Evolutionary conservation across 2,113 vertebrate genomes (phyloP).

Genomic region (Lethenteron reissneri): DNA sequence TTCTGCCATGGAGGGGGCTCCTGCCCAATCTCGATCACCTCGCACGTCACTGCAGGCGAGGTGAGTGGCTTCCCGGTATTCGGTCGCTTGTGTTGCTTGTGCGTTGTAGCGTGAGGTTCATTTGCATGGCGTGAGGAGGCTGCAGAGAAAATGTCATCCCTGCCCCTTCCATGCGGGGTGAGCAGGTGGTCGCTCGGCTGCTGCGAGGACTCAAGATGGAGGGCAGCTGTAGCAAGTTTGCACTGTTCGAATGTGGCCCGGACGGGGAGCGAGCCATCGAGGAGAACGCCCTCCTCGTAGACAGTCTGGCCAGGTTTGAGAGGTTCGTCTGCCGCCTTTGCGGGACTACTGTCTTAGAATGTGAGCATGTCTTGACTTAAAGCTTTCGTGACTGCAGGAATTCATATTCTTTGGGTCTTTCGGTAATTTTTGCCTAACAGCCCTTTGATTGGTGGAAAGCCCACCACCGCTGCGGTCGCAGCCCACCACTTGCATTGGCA

Average conservation of each 20-base stretch:
- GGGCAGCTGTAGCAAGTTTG: constrained; percentile 56
- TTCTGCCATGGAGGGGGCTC: constrained; percentile 50
- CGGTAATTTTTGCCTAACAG: not conserved
- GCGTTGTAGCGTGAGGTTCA: not conserved
- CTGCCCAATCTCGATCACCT: constrained; percentile 61
- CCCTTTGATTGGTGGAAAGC: constrained; percentile 6
- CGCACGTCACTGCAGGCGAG: constrained; percentile 73
- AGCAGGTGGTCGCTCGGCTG: constrained; percentile 55
- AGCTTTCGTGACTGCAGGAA: not conserved
- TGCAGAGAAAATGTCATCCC: not conserved
- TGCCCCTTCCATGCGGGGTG: not conserved
- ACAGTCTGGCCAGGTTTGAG: constrained; percentile 75
- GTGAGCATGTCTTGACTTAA: not conserved
- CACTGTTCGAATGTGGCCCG: constrained; percentile 54
- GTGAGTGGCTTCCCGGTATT: constrained; percentile 19
- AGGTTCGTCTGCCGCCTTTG: constrained; percentile 24
- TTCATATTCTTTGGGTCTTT: not conserved
- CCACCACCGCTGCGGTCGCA: constrained; percentile 7
- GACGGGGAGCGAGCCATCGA: constrained; percentile 46
- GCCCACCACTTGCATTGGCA: no score
- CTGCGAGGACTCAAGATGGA: constrained; percentile 54
- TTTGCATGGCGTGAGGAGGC: not conserved
- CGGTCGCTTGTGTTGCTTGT: not conserved
- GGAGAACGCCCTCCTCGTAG: constrained; percentile 48
- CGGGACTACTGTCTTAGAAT: not conserved